Evolutionary conservation across 2,888 invertebrate species (phyloP).

Genomic region (Arrhopalites spinosus): DNA sequence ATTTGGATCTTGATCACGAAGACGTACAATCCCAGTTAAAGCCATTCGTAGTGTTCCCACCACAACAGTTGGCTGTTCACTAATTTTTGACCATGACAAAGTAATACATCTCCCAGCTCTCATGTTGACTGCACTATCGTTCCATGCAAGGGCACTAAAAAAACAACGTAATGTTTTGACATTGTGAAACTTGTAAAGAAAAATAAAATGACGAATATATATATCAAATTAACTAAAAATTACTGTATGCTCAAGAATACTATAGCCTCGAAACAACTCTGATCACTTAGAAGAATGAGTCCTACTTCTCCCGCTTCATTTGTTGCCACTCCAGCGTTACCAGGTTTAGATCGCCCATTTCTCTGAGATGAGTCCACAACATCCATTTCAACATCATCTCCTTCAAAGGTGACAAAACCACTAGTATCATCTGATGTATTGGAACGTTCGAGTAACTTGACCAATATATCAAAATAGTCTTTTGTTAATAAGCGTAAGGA

Average conservation of each 20-base stretch:
- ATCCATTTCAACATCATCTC: slow-evolving; percentile 43
- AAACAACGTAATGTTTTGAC: neutral
- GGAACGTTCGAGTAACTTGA: slow-evolving; percentile 44
- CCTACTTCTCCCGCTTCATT: slow-evolving; percentile 52
- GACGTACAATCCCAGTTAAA: slow-evolving; percentile 46
- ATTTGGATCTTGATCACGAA: slow-evolving; percentile 48
- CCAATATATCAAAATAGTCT: slow-evolving; percentile 52
- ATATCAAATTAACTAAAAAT: neutral
- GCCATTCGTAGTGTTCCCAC: slow-evolving; percentile 43
- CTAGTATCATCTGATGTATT: neutral
- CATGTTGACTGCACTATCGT: slow-evolving; percentile 48
- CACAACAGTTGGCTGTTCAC: slow-evolving; percentile 40
- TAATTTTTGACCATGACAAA: slow-evolving; percentile 42
- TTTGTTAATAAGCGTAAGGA: slow-evolving; percentile 47
- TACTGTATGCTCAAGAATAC: slow-evolving; percentile 49
- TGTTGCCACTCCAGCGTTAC: neutral
- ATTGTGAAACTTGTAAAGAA: neutral
- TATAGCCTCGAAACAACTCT: slow-evolving; percentile 47
- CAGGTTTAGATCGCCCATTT: slow-evolving; percentile 11
- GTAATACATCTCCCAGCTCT: slow-evolving; percentile 48
- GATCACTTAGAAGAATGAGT: slow-evolving; percentile 44
- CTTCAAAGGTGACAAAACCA: slow-evolving; percentile 3
- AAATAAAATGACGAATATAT: neutral
- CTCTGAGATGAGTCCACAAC: slow-evolving; percentile 17
- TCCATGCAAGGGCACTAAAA: slow-evolving; percentile 52